phyloP scores from a whole-genome alignment of 2,797 vertebrate genomes.

The Lemur catta region DNA sequence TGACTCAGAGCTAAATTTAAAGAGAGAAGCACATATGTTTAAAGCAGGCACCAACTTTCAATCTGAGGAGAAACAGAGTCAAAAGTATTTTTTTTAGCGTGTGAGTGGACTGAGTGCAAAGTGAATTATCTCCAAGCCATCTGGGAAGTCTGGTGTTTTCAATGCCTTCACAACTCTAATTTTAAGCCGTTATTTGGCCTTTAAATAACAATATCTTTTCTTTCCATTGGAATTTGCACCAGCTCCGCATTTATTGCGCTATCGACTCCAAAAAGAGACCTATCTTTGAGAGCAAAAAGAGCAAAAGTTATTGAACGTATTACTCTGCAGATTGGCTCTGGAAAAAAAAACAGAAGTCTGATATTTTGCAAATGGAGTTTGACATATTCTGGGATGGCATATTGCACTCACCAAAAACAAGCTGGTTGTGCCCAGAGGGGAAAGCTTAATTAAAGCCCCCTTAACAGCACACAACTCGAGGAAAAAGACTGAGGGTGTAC shows the following conservation, averaged over 20 bases:
- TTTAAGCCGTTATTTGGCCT: constrained; percentile 86
- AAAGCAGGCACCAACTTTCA: constrained; percentile 83
- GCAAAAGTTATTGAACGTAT: constrained; percentile 72
- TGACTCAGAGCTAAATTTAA: constrained; percentile 84
- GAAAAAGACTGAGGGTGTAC: background rate
- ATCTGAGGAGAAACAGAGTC: constrained; percentile 82
- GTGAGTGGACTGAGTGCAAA: constrained; percentile 85
- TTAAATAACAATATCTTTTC: constrained; percentile 86
- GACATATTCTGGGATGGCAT: constrained; percentile 83
- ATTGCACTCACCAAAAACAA: constrained; percentile 82
- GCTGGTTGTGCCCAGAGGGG: constrained; percentile 74
- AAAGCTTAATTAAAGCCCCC: constrained; percentile 62
- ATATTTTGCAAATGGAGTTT: constrained; percentile 86
- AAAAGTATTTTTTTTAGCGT: constrained; percentile 82
- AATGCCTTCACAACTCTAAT: constrained; percentile 86
- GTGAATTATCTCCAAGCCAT: constrained; percentile 86
- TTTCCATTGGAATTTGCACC: constrained; percentile 80
- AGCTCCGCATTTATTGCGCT: constrained; percentile 76
- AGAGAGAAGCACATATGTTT: constrained; percentile 82
- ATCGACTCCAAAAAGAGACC: constrained; percentile 76
- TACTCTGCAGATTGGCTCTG: constrained; percentile 78
- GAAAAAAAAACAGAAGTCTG: constrained; percentile 82
- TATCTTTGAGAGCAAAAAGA: constrained; percentile 81
- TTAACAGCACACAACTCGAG: background rate
- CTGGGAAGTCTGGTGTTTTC: constrained; percentile 86